Conservation (phyloP, 35 echinoderm and acorn worm species). For the Diadema setosum region DNA sequence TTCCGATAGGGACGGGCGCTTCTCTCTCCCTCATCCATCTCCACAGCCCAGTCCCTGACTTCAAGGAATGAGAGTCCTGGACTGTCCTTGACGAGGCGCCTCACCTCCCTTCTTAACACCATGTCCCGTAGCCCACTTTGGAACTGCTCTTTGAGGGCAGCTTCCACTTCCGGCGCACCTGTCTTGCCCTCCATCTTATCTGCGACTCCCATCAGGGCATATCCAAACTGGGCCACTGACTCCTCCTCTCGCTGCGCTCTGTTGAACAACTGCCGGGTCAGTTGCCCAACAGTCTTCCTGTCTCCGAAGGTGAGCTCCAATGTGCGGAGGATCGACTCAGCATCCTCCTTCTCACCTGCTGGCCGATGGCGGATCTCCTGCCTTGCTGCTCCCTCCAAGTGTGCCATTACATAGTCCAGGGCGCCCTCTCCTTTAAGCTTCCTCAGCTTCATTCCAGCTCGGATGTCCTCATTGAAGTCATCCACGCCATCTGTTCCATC, state of each 20-base stretch:
- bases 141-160: constrained; percentile 30
- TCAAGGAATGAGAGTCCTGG: neutral
- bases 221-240: constrained; percentile 29
- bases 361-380: constrained; percentile 34
- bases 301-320: constrained; percentile 42
- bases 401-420: constrained; percentile 20
- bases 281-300: neutral
- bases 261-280: constrained; percentile 27
- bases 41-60: constrained; percentile 17
- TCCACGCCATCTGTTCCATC: neutral
- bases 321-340: neutral
- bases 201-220: neutral
- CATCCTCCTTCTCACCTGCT: neutral
- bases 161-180: constrained; percentile 7
- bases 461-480: constrained; percentile 7
- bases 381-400: constrained; percentile 40
- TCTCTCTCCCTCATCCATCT: constrained; percentile 8
- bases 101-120: constrained; percentile 26
- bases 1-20: neutral
- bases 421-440: neutral
- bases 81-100: neutral
- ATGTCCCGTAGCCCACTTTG: neutral
- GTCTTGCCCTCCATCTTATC: neutral
- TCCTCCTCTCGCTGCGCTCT: constrained; percentile 2
- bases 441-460: constrained; percentile 1